Conservation (phyloP, 2,888 invertebrate genomes). For the Euzophera pinguis region DNA sequence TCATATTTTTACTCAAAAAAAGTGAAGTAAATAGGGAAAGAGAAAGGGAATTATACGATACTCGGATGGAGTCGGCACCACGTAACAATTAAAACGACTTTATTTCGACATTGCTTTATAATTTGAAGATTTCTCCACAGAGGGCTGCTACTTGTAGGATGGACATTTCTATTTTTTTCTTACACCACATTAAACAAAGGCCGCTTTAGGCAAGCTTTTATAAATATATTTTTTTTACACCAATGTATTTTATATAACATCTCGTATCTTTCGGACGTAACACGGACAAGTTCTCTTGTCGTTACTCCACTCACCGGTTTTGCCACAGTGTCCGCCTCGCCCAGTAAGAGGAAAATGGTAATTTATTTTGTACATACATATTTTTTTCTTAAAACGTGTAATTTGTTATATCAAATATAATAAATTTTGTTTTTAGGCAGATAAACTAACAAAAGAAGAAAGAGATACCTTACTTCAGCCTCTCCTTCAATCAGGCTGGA, state of each 20-base stretch:
- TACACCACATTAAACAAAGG: neutral
- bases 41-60: no score
- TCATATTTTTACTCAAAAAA: no score
- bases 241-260: neutral
- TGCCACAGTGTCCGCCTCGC: slow-evolving; percentile 43
- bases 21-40: no score
- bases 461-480: slow-evolving; percentile 82
- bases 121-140: neutral
- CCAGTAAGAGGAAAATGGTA: slow-evolving; percentile 70
- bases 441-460: slow-evolving; percentile 85
- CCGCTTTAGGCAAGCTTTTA: neutral
- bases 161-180: neutral
- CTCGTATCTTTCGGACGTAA: slow-evolving; percentile 32
- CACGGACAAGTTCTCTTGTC: slow-evolving; percentile 61
- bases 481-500: slow-evolving; percentile 87
- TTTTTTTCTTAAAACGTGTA: neutral
- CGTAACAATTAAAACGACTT: neutral
- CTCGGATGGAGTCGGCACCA: no score
- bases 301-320: slow-evolving; percentile 46
- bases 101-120: neutral
- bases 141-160: neutral
- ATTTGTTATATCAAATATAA: neutral
- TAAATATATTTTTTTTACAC: neutral
- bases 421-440: slow-evolving; percentile 66
- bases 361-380: slow-evolving; percentile 16